Evolutionary conservation across 2,888 invertebrate genomes (phyloP), one percentile per base, ranked within the genome.

Genomic region (Eupithecia insigniata): DNA sequence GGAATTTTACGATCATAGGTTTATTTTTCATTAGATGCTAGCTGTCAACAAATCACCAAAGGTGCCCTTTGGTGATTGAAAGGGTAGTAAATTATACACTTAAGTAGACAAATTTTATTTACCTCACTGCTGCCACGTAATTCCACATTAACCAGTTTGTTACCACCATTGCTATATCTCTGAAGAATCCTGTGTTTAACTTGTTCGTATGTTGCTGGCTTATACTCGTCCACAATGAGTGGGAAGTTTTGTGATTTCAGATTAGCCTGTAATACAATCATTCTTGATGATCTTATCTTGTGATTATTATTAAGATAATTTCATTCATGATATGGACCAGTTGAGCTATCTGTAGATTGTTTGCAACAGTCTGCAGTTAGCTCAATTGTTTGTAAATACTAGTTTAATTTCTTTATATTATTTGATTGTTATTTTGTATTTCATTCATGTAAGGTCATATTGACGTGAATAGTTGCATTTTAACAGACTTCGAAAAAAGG

Each of bases 51-150:
- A 16, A 14, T 16, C 16, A 36, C 5, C 39, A 0, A n/a, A n/a
- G n/a, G n/a, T n/a, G n/a, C n/a, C n/a, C n/a, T n/a, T n/a, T n/a
- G n/a, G n/a, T n/a, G n/a, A n/a, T n/a, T n/a, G n/a, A 36, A 36
- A 36, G 14, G 36, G 36, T 36, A 43, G 43, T 0, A 18, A 43
- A 18, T 5, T 43, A 18, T 60, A n/a, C n/a, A n/a, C n/a, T n/a
- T n/a, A n/a, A n/a, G 5, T 60, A 60, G 7, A 60, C 6, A 60
- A 30, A 60, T 18, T 26, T 4, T 3, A 28, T 8, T 62, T 94
- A 97, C 97, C 86, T 96, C 95, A 80, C 96, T 95, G 58, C 95
- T 90, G 73, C 96, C 95, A 0, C 95, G 95, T 22, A 97, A 90
- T 76, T 95, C 95, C 74, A 97, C 91, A 81, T 96, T 95, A 58